A percentile compares a stretch with the other conserved stretches of the same genome.
Evolutionary conservation across 2,113 vertebrate species (phyloP).

Genomic region (Mirounga angustirostris): DNA sequence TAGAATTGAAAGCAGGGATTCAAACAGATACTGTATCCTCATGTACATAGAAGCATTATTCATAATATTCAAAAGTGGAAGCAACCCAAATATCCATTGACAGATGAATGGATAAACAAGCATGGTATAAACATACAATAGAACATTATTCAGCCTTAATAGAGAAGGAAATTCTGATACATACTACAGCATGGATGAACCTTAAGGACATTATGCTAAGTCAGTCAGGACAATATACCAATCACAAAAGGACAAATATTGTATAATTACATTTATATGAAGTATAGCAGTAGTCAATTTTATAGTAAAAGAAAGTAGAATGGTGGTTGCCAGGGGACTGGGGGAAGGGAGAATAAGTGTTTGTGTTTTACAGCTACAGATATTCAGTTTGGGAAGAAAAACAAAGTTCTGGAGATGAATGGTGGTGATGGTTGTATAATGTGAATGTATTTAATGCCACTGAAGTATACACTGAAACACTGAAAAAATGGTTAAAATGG

Average conservation of each 20-base stretch:
- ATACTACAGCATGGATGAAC: background rate
- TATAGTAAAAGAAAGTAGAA: background rate
- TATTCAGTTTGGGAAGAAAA: background rate
- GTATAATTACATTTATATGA: background rate
- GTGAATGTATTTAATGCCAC: background rate
- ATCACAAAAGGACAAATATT: background rate
- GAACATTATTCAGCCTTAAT: background rate
- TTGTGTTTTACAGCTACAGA: background rate
- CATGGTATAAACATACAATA: background rate
- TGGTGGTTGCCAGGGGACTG: background rate
- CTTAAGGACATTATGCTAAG: background rate
- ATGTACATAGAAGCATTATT: background rate
- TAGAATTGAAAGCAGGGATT: background rate
- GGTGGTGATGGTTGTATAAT: background rate
- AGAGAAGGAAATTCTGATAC: background rate
- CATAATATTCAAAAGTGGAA: background rate
- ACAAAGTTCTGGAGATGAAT: background rate
- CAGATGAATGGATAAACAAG: background rate
- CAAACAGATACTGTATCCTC: background rate
- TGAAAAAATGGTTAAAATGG: background rate
- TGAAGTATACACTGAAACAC: no score
- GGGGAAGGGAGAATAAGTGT: background rate
- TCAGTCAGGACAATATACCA: background rate
- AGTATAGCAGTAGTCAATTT: background rate
- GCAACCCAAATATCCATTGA: background rate